Percentiles rank a stretch among this genome's conserved stretches.
Conservation (phyloP, 2,888 invertebrate species). For the Volucella inanis region DNA sequence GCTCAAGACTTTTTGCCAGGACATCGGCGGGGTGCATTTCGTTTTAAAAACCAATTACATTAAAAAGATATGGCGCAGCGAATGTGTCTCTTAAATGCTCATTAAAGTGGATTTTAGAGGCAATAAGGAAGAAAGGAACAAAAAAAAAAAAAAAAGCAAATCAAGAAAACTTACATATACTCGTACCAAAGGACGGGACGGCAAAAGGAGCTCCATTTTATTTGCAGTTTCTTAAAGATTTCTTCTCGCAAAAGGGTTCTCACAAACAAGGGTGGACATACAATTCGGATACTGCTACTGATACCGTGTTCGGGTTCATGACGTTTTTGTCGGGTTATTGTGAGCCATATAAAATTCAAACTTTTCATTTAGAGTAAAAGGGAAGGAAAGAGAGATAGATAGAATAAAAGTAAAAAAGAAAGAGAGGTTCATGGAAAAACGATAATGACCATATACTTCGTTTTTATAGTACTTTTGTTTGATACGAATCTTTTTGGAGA, state of each 20-base stretch:
- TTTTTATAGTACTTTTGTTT: slow-evolving; percentile 69
- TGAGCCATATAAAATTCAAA: slow-evolving; percentile 62
- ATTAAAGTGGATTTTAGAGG: slow-evolving; percentile 81
- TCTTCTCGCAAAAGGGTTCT: slow-evolving; percentile 56
- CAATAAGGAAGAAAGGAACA: slow-evolving; percentile 50
- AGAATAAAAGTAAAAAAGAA: not conserved
- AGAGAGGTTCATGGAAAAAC: slow-evolving; percentile 70
- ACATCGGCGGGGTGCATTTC: slow-evolving; percentile 65
- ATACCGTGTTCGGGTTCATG: slow-evolving; percentile 6
- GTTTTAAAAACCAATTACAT: slow-evolving; percentile 74
- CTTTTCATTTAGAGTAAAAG: slow-evolving; percentile 33
- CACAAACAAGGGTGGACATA: slow-evolving; percentile 19
- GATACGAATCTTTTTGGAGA: slow-evolving; percentile 62
- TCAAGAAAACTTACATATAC: slow-evolving; percentile 38
- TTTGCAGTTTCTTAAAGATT: slow-evolving; percentile 69
- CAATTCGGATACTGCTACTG: not conserved
- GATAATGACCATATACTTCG: slow-evolving; percentile 73
- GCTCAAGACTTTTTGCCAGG: slow-evolving; percentile 51
- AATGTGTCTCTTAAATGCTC: slow-evolving; percentile 81
- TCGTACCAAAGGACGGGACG: slow-evolving; percentile 11
- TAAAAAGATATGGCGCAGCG: slow-evolving; percentile 74
- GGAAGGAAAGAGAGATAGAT: too few species aligned
- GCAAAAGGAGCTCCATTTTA: slow-evolving; percentile 55
- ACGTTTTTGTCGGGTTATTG: slow-evolving; percentile 34
- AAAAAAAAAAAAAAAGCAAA: slow-evolving; percentile 12